A percentile compares a stretch with the other conserved stretches of the same genome.
Evolutionary conservation across 2,797 vertebrate genomes (phyloP).

Genomic region (Amphiprion clarkii): DNA sequence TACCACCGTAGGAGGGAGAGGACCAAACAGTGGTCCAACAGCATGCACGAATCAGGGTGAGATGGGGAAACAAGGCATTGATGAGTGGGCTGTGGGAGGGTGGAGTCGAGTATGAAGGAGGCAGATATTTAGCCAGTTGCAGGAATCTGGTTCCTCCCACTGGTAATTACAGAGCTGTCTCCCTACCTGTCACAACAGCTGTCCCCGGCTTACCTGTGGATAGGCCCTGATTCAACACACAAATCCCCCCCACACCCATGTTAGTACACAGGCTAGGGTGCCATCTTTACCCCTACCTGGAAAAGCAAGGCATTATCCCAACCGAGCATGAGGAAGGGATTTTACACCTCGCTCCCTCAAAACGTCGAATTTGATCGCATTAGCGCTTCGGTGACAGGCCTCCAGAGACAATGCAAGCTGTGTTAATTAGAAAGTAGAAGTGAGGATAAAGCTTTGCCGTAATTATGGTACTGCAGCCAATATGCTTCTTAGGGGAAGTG

Average conservation of each 20-base stretch:
- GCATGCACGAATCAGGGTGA: constrained; percentile 14
- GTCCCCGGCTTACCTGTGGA: constrained; percentile 83
- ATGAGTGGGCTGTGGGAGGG: constrained; percentile 56
- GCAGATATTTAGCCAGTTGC: constrained; percentile 83
- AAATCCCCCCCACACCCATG: constrained; percentile 77
- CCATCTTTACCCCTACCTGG: constrained; percentile 50
- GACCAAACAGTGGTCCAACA: background rate
- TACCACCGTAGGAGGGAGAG: background rate
- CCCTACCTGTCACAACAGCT: constrained; percentile 88
- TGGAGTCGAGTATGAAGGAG: constrained; percentile 70
- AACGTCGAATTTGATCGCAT: background rate
- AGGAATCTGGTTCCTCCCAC: constrained; percentile 86
- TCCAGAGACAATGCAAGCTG: background rate
- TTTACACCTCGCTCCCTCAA: constrained; percentile 5
- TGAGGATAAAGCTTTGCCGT: constrained; percentile 37
- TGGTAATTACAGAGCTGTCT: constrained; percentile 88
- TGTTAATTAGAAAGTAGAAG: constrained; percentile 67
- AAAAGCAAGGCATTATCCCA: constrained; percentile 17
- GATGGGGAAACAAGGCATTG: constrained; percentile 35
- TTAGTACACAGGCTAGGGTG: constrained; percentile 43
- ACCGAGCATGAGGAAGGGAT: background rate
- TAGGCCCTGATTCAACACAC: constrained; percentile 76
- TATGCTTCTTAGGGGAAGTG: constrained; percentile 68
- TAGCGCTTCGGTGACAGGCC: background rate
- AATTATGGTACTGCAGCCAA: constrained; percentile 47